phyloP scores from a whole-genome alignment of 2,888 invertebrate genomes.

The Bhutanitis thaidina region DNA sequence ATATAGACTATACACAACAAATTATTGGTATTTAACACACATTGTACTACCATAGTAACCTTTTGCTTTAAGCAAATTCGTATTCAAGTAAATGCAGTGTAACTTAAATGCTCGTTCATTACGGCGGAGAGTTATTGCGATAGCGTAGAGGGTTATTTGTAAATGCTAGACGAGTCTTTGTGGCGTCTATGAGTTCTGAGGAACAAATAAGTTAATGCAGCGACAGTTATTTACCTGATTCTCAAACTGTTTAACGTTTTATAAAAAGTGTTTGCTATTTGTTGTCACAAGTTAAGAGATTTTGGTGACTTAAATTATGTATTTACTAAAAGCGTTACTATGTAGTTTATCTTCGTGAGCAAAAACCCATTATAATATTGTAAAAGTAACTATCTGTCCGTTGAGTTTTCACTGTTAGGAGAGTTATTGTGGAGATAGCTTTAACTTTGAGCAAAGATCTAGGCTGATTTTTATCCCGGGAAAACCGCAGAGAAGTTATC shows the following conservation, averaged over 20 bases:
- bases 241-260: not conserved
- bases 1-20: no score
- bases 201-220: constrained; percentile 20
- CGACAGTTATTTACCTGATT: constrained; percentile 13
- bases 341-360: no score
- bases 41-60: not conserved
- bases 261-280: not conserved
- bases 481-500: no score
- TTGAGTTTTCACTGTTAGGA: no score
- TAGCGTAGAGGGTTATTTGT: constrained; percentile 16
- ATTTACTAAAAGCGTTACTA: no score
- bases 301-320: not conserved
- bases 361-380: no score
- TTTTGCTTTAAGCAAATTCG: constrained; percentile 11
- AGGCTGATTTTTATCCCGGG: no score
- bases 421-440: no score
- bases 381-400: no score
- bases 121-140: constrained; percentile 16
- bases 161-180: constrained; percentile 13
- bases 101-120: constrained; percentile 20
- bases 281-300: not conserved
- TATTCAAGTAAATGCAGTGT: constrained; percentile 9
- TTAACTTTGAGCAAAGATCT: no score
- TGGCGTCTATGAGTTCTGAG: constrained; percentile 7
- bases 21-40: no score